These are phyloP conservation scores for Heliocidaris tuberculata DNA, from an alignment of 35 echinoderm and acorn worm genomes.

Conservation along the genomic window DNA sequence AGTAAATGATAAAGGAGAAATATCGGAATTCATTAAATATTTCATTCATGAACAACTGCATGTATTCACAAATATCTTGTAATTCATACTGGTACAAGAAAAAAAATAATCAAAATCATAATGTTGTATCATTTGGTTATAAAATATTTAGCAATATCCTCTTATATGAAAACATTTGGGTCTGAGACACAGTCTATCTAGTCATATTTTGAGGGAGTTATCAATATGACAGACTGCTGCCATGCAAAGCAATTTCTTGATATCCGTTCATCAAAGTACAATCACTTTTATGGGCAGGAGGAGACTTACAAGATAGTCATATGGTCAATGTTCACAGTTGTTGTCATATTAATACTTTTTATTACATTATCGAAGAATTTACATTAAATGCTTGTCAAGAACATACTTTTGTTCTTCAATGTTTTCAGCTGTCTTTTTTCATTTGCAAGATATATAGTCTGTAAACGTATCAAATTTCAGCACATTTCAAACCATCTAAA, in stretches of 20 bases:
- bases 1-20: too few relatives aligned
- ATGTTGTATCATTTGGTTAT: not conserved
- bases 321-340: not conserved
- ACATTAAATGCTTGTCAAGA: not conserved
- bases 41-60: not conserved
- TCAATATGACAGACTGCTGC: constrained; percentile 8
- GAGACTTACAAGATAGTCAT: not conserved
- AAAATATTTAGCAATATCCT: not conserved
- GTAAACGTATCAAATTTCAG: too few relatives aligned
- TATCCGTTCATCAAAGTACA: constrained; percentile 20
- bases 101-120: not conserved
- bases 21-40: too few relatives aligned
- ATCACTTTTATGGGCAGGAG: constrained; percentile 8
- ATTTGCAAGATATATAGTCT: too few relatives aligned
- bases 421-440: not conserved
- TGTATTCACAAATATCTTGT: not conserved
- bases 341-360: not conserved
- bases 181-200: not conserved
- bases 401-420: not conserved
- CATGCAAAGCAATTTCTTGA: constrained; percentile 10
- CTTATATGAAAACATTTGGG: not conserved
- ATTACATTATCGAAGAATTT: not conserved
- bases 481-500: too few relatives aligned
- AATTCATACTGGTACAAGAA: not conserved
- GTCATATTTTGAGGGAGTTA: not conserved